Conservation (phyloP, 2,113 vertebrate genomes). For the Smithornis capensis region DNA sequence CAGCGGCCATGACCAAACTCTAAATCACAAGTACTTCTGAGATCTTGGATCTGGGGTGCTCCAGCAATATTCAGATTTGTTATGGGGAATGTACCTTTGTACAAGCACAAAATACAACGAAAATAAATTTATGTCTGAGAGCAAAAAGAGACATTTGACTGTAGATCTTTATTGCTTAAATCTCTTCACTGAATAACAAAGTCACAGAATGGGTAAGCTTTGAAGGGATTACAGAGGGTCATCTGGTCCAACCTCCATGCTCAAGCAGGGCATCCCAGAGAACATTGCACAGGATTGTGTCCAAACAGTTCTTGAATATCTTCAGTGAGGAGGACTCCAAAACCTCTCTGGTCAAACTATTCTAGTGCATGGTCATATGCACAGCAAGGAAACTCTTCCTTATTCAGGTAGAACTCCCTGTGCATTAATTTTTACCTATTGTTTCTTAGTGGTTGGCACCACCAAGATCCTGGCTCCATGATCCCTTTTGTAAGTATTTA, state of each 20-base stretch:
- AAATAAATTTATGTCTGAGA: neutral
- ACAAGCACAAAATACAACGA: neutral
- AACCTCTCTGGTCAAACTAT: neutral
- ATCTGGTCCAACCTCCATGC: neutral
- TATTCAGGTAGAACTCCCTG: neutral
- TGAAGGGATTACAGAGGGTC: neutral
- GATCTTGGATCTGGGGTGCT: neutral
- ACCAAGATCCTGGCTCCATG: neutral
- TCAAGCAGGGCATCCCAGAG: neutral
- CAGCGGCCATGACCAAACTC: neutral
- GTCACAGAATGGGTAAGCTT: neutral
- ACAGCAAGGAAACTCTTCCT: neutral
- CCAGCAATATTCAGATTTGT: neutral
- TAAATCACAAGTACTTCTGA: neutral
- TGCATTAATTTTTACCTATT: neutral
- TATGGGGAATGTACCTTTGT: rapidly evolving
- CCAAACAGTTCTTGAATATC: neutral
- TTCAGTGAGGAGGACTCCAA: too few species aligned
- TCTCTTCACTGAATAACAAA: neutral
- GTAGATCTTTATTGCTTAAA: neutral
- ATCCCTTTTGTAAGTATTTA: neutral
- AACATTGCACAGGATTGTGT: neutral
- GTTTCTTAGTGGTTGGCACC: neutral
- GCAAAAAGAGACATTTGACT: neutral
- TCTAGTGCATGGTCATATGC: neutral